Evolutionary conservation across 2,888 invertebrate genomes (phyloP), one percentile per base, ranked within the genome.

Genomic region (Aphidius colemani): DNA sequence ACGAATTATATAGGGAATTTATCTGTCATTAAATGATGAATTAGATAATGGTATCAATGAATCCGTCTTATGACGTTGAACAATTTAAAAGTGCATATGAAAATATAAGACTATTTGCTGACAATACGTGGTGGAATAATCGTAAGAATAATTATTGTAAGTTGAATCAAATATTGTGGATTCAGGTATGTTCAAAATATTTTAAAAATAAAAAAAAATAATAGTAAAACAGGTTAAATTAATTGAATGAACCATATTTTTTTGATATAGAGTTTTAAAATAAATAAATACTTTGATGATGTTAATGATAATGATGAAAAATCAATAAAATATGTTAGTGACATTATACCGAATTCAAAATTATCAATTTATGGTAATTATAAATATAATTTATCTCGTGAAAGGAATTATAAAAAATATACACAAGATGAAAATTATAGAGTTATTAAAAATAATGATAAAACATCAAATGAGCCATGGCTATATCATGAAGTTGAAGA

Each of bases 271-370:
- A 30, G 5, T 30, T 30, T 30, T 30, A 30, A 30, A 30, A 30
- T 30, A 30, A 30, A 30, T 30, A 30, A 30, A 30, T 30, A 30
- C 5, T 30, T 30, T 30, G 30, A 30, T 30, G 30, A 30, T 13
- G 7, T 4, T 30, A 45, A 58, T 11, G 39, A 30, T 7, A 48
- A 46, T 57, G 40, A 13, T 30, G 41, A 57, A 46, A 61, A 53
- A 49, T 39, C 11, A 7, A 41, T 40, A 11, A 59, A 43, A 51
- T 86, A 85, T 67, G 89, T 88, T 45, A 86, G 85, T 75, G 88
- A 89, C 74, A 85, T 87, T 57, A 89, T 90, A 72, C 89, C 90
- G 7, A 83, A 85, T 68, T 89, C 89, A 66, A 85, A 86, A 83
- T 80, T 90, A 77, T 86, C 87, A 61, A 84, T 83, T 69, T 85